Evolutionary conservation across 2,888 invertebrate genomes (phyloP).

Genomic region (Poecilobothrus nobilitatus): DNA sequence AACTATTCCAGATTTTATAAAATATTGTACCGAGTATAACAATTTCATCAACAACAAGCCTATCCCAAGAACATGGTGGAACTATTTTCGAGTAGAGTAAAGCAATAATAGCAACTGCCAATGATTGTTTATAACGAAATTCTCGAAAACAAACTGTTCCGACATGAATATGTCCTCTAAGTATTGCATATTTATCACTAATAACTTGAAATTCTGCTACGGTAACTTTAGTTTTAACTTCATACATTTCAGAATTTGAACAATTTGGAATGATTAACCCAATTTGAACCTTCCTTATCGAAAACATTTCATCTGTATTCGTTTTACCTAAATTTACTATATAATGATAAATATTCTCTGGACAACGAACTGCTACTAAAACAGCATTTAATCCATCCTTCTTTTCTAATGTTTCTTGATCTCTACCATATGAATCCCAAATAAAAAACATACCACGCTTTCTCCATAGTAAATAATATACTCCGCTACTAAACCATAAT

Average conservation of each 20-base stretch:
- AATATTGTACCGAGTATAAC: slow-evolving; percentile 36
- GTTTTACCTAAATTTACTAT: slow-evolving; percentile 31
- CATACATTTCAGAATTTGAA: slow-evolving; percentile 28
- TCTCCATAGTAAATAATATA: slow-evolving; percentile 37
- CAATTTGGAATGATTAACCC: slow-evolving; percentile 31
- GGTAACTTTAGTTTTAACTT: slow-evolving; percentile 8
- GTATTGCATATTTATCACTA: slow-evolving; percentile 34
- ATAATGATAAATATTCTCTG: slow-evolving; percentile 34
- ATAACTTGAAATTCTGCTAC: slow-evolving; percentile 31
- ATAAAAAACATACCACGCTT: slow-evolving; percentile 33
- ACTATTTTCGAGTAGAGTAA: slow-evolving; percentile 38
- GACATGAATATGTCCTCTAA: slow-evolving; percentile 32
- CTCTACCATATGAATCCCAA: slow-evolving; percentile 36
- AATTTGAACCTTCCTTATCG: slow-evolving; percentile 33
- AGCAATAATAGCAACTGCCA: slow-evolving; percentile 34
- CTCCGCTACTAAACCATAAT: slow-evolving; percentile 26
- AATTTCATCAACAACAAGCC: slow-evolving; percentile 33
- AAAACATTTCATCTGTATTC: slow-evolving; percentile 25
- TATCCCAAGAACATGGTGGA: slow-evolving; percentile 38
- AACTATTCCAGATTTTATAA: slow-evolving; percentile 33
- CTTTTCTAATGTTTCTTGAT: slow-evolving; percentile 26
- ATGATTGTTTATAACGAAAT: slow-evolving; percentile 33
- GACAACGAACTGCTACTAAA: slow-evolving; percentile 31
- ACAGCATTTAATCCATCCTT: slow-evolving; percentile 29
- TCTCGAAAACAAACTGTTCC: slow-evolving; percentile 32